Evolutionary conservation across 2,113 vertebrate genomes (phyloP), one percentile per base, ranked within the genome.

Genomic region (Nematolebias whitei): DNA sequence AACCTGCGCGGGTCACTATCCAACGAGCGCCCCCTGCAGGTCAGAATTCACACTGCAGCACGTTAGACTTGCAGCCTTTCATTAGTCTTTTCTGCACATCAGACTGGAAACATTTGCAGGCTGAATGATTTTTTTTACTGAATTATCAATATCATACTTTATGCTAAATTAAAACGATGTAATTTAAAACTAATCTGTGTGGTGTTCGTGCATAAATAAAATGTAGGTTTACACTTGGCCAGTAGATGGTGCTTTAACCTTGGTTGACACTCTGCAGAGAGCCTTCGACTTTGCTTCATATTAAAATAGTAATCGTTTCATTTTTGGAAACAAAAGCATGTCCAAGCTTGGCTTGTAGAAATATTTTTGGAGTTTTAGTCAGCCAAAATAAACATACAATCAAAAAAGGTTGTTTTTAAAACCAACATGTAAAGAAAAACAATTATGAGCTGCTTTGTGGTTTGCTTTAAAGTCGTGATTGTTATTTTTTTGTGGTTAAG

Each of bases 11-110:
- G 0, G 75, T 97, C 72, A 91, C 88, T 41, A 94, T 98, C 64
- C 95, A 96, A 63, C 94, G 95, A 58, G 94, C 95, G 0, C 94
- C 91, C 58, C 66, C 90, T 59, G 84, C 93, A 94, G 95, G 97
- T 98, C 74, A 81, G 86, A 55, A 6, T 22, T 51, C 24, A 24
- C 58, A 80, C 53, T 71, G 52, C 68, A 80, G 20, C 39, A 71
- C 54, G 18, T 40, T 53, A 15, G 5, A 35, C 32, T 10, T 35
- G 32, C 32, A 35, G 32, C 32, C 1, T 64, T 38, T 51, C 3
- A 51, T 52, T 20, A 12, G 22, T 1, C 16, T 13, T 1, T 16
- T 13, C 64, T 58, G 53, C 49, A 47, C n/a, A 61, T 72, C 40
- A 18, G 20, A 63, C 12, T 62, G 4, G 8, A n/a, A n/a, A 24